A percentile compares a stretch with the other conserved stretches of the same genome.
These are phyloP conservation scores for Pecten maximus DNA, from an alignment of 2,888 invertebrate genomes.

Conservation along the genomic window DNA sequence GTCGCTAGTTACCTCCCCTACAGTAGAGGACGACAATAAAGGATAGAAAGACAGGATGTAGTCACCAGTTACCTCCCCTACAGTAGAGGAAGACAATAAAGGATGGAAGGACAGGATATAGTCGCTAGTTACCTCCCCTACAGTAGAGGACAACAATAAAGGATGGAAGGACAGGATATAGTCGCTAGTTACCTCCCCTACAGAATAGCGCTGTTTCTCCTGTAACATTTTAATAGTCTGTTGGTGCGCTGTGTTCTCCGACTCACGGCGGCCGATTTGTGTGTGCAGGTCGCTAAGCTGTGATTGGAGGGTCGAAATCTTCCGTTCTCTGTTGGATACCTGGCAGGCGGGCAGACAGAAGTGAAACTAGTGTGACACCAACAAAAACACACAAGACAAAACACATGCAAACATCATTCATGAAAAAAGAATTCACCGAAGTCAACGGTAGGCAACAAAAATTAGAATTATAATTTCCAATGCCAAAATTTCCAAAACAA, in stretches of 20 bases:
- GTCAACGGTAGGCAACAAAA: too few relatives aligned
- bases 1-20: too few relatives aligned
- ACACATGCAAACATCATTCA: neutral
- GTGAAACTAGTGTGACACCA: neutral
- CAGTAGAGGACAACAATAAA: constrained; percentile 27
- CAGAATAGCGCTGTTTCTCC: constrained; percentile 71
- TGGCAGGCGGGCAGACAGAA: constrained; percentile 52
- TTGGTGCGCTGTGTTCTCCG: constrained; percentile 72
- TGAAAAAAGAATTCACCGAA: too few relatives aligned
- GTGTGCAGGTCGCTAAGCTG: constrained; percentile 76
- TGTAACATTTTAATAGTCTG: constrained; percentile 75
- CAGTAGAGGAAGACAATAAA: constrained; percentile 35
- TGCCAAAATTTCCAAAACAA: too few relatives aligned
- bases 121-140: constrained; percentile 69
- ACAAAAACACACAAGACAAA: constrained; percentile 38
- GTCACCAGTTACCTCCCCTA: constrained; percentile 69
- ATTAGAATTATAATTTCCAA: too few relatives aligned
- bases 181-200: constrained; percentile 70
- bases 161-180: neutral
- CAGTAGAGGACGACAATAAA: too few relatives aligned
- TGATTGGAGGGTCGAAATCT: constrained; percentile 72
- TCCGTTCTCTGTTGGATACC: constrained; percentile 76
- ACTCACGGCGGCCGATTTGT: constrained; percentile 74
- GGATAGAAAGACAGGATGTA: neutral
- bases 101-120: neutral